Conservation (phyloP, 2,113 vertebrate genomes). For the Muscicapa adusta region DNA sequence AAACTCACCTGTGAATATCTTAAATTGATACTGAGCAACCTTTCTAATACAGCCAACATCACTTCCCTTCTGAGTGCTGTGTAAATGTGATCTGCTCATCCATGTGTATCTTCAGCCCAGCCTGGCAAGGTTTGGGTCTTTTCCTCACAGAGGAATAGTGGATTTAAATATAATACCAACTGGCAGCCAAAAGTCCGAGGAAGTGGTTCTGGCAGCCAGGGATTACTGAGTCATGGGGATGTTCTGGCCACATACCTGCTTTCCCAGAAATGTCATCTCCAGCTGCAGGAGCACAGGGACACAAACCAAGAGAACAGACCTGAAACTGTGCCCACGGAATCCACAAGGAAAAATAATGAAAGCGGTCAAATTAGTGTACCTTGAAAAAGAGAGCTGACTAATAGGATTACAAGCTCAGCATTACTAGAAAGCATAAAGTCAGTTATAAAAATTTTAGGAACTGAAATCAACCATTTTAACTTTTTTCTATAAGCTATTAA, state of each 20-base stretch:
- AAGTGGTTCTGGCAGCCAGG: neutral
- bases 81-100: neutral
- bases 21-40: neutral
- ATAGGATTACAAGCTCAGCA: conserved; percentile 15
- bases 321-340: neutral
- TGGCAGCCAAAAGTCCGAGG: neutral
- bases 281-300: neutral
- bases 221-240: neutral
- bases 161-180: neutral
- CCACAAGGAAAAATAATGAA: neutral
- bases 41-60: neutral
- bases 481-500: neutral
- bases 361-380: neutral
- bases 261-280: neutral
- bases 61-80: neutral
- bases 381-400: neutral
- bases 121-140: neutral
- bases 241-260: neutral
- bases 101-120: neutral
- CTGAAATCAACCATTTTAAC: neutral
- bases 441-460: neutral
- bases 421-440: conserved; percentile 12
- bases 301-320: neutral
- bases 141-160: neutral
- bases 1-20: neutral